Conservation (phyloP, 2,888 invertebrate genomes). For the Drosophila mimica region DNA sequence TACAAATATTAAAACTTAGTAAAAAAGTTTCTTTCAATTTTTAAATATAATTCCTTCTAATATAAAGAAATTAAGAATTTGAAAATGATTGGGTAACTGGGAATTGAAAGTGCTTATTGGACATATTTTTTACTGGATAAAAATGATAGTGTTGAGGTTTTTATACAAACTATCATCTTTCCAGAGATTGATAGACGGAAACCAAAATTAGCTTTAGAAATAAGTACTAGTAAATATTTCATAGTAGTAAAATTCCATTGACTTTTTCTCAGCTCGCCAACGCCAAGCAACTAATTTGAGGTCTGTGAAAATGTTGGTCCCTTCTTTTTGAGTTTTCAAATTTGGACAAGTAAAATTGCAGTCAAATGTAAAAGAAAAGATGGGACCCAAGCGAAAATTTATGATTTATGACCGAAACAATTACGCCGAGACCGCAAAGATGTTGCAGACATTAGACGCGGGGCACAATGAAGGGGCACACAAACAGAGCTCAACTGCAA, state of each 20-base stretch:
- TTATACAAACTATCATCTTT: neutral
- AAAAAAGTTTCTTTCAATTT: neutral
- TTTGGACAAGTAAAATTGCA: conserved; percentile 71
- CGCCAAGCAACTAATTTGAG: conserved; percentile 35
- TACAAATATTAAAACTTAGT: neutral
- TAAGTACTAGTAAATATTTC: neutral
- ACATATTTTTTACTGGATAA: neutral
- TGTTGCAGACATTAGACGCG: conserved; percentile 70
- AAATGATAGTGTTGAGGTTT: rapidly evolving
- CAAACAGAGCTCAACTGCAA: conserved; percentile 55
- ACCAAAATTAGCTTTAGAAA: neutral
- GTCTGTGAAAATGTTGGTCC: conserved; percentile 54
- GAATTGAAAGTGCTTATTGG: neutral
- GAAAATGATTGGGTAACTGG: too few relatives aligned
- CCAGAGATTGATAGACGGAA: neutral
- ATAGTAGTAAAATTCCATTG: neutral
- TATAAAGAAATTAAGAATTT: too few relatives aligned
- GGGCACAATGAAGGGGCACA: conserved; percentile 6
- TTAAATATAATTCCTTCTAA: neutral
- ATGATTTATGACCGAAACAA: conserved; percentile 77
- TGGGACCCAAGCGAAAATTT: conserved; percentile 68
- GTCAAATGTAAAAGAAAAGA: conserved; percentile 64
- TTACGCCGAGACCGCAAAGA: conserved; percentile 70
- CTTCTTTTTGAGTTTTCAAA: conserved; percentile 39
- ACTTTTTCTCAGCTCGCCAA: conserved; percentile 2